These are phyloP conservation scores for Cecropterus lyciades DNA, from an alignment of 1,140 invertebrate species.

Conservation along the genomic window DNA sequence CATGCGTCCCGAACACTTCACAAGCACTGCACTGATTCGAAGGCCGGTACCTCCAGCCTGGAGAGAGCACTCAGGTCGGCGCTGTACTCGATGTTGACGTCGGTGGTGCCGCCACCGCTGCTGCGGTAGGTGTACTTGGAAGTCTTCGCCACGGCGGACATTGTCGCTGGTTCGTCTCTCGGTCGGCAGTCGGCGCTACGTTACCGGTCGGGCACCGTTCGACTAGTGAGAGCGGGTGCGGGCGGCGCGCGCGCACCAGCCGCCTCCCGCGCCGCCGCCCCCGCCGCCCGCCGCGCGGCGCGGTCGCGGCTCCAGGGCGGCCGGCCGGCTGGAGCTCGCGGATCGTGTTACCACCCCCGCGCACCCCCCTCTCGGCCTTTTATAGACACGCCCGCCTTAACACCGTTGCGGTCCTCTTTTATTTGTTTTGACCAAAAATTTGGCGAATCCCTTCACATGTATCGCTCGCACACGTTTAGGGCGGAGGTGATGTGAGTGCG, in stretches of 20 bases:
- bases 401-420: constrained; percentile 68
- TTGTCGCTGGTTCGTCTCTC: constrained; percentile 84
- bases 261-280: constrained; percentile 37
- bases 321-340: constrained; percentile 76
- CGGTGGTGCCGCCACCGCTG: constrained; percentile 90
- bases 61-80: constrained; percentile 95
- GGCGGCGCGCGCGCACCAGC: constrained; percentile 60
- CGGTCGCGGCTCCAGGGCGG: constrained; percentile 66
- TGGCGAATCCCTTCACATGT: constrained; percentile 58
- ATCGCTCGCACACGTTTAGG: constrained; percentile 14
- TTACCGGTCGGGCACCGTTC: constrained; percentile 83
- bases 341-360: constrained; percentile 83
- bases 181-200: constrained; percentile 82
- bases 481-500: constrained; percentile 25
- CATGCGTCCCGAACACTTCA: constrained; percentile 76
- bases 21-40: constrained; percentile 75
- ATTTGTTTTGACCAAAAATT: constrained; percentile 81
- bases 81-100: constrained; percentile 97
- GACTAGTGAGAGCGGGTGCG: constrained; percentile 80
- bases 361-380: constrained; percentile 81
- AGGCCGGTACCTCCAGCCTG: constrained; percentile 94
- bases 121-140: constrained; percentile 96
- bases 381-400: constrained; percentile 81
- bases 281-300: constrained; percentile 51
- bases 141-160: constrained; percentile 91